Percentiles rank a stretch among this genome's conserved stretches.
phyloP scores from a whole-genome alignment of 2,797 vertebrate genomes.

The Pseudochaenichthys georgianus region DNA sequence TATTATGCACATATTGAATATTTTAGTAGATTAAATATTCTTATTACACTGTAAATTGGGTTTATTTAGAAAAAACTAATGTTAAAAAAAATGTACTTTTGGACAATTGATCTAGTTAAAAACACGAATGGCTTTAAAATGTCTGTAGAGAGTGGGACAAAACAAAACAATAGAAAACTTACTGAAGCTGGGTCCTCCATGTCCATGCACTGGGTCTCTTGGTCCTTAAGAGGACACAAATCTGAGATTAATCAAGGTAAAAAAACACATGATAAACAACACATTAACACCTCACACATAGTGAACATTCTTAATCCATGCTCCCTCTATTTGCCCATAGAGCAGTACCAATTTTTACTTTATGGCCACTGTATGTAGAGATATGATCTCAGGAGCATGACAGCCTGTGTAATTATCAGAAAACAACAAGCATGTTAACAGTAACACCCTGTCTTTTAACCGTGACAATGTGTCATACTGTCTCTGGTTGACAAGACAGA shows the following conservation, averaged over 20 bases:
- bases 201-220: constrained; percentile 85
- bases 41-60: not conserved
- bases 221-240: constrained; percentile 82
- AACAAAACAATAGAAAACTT: constrained; percentile 47
- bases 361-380: not conserved
- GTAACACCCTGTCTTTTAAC: not conserved
- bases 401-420: not conserved
- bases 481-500: not conserved
- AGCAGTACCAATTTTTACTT: not conserved
- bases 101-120: accelerated
- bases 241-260: constrained; percentile 37
- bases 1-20: not conserved
- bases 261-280: constrained; percentile 11
- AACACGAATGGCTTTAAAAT: not conserved
- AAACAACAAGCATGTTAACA: not conserved
- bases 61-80: not conserved
- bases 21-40: not conserved
- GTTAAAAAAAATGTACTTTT: not conserved
- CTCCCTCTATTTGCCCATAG: not conserved
- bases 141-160: not conserved
- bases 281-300: constrained; percentile 9
- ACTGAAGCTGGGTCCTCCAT: constrained; percentile 84
- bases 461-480: not conserved
- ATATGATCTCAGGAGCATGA: not conserved
- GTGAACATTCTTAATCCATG: not conserved